These are phyloP conservation scores for Saccostrea echinata DNA, from an alignment of 1,140 invertebrate genomes.

Conservation along the genomic window DNA sequence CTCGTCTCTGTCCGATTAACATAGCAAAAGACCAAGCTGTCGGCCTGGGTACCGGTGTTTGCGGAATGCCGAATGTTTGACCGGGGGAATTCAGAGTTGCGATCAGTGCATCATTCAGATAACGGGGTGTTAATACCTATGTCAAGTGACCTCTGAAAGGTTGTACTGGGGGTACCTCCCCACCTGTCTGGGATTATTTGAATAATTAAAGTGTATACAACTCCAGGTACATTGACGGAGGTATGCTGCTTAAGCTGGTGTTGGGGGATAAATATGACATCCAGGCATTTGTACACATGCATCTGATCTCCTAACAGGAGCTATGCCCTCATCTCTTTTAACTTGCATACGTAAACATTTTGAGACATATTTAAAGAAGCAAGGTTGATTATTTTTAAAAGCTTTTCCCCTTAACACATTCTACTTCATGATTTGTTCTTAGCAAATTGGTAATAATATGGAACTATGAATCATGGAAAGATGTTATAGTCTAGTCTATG, in stretches of 20 bases:
- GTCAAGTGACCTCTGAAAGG: conserved; percentile 33
- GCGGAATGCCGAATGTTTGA: conserved; percentile 23
- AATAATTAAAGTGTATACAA: background rate
- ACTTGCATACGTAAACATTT: no score
- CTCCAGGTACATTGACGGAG: background rate
- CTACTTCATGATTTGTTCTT: no score
- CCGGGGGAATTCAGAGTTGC: conserved; percentile 8
- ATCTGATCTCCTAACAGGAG: background rate
- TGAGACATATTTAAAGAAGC: no score
- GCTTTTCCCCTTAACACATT: no score
- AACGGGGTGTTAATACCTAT: conserved; percentile 28
- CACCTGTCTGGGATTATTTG: conserved; percentile 11
- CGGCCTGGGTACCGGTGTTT: conserved; percentile 20
- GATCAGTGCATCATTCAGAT: conserved; percentile 28
- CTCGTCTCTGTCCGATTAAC: conserved; percentile 13
- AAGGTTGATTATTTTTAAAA: no score
- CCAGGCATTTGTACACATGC: background rate
- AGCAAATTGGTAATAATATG: no score
- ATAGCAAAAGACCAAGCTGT: background rate
- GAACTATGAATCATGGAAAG: no score
- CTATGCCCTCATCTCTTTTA: no score
- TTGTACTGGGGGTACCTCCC: conserved; percentile 5
- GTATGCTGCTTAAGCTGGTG: conserved; percentile 3
- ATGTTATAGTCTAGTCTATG: no score
- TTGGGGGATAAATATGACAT: conserved; percentile 8